A percentile compares a stretch with the other conserved stretches of the same genome.
phyloP scores from a whole-genome alignment of 2,797 vertebrate genomes.

The Liasis olivaceus region DNA sequence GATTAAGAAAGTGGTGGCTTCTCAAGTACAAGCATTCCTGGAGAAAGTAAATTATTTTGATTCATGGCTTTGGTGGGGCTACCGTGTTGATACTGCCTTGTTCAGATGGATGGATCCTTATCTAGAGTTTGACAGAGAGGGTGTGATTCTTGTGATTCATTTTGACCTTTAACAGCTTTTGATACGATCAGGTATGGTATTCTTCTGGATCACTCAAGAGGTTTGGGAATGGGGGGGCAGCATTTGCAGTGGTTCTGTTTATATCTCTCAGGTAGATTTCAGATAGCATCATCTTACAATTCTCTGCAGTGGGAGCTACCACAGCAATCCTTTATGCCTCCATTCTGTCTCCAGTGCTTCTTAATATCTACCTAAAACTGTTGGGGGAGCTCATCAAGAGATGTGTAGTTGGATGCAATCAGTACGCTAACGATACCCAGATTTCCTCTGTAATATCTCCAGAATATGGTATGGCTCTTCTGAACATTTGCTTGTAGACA shows the following conservation, averaged over 20 bases:
- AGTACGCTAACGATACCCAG: too few species aligned
- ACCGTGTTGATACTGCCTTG: too few species aligned
- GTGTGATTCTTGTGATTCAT: neutral
- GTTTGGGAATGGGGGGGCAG: neutral
- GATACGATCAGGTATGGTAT: neutral
- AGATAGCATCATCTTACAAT: neutral
- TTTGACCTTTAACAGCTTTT: neutral
- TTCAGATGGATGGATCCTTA: too few species aligned
- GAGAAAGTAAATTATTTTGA: too few species aligned
- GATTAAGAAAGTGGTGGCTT: too few species aligned
- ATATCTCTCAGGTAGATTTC: neutral
- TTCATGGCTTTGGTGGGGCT: too few species aligned
- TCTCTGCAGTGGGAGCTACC: neutral
- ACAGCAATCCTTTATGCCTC: too few species aligned
- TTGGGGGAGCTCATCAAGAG: neutral
- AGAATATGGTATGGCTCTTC: neutral
- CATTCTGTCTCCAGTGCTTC: neutral
- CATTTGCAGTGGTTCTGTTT: too few species aligned
- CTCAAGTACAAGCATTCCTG: too few species aligned
- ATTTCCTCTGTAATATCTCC: neutral
- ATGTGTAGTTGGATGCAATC: neutral
- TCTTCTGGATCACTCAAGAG: neutral
- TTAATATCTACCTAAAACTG: neutral
- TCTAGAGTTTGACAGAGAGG: too few species aligned
- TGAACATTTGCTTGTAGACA: neutral